Evolutionary conservation across 1,140 invertebrate species (phyloP).

Genomic region (Olivierus martensii): DNA sequence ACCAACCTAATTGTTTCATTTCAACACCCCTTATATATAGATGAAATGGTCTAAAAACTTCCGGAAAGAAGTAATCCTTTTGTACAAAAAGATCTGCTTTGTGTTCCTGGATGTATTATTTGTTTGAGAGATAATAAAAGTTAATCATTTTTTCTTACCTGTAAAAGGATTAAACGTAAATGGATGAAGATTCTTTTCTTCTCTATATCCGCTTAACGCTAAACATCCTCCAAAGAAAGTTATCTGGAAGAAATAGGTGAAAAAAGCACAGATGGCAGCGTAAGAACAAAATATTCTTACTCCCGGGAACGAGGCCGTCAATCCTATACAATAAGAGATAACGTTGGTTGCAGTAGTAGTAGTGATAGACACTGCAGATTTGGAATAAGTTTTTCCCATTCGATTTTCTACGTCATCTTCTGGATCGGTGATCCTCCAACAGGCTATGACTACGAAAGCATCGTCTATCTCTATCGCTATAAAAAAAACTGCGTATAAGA

Average conservation of each 20-base stretch:
- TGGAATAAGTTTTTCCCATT: conserved; percentile 73
- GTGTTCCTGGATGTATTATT: too few species aligned
- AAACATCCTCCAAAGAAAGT: conserved; percentile 86
- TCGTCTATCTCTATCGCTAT: conserved; percentile 91
- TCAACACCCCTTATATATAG: too few species aligned
- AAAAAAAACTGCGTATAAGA: conserved; percentile 6
- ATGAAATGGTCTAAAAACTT: too few species aligned
- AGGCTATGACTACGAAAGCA: conserved; percentile 89
- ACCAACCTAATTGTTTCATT: too few species aligned
- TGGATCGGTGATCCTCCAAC: conserved; percentile 70
- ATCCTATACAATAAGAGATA: conserved; percentile 89
- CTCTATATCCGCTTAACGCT: conserved; percentile 73
- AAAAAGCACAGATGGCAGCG: conserved; percentile 75
- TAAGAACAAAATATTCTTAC: conserved; percentile 94
- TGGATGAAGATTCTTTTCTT: conserved; percentile 66
- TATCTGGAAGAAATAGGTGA: conserved; percentile 87
- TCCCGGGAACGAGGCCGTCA: conserved; percentile 82
- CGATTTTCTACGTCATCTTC: conserved; percentile 63
- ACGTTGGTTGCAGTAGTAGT: conserved; percentile 95
- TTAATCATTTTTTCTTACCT: too few species aligned
- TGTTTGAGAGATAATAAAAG: too few species aligned
- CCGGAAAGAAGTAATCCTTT: too few species aligned
- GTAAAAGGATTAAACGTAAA: too few species aligned
- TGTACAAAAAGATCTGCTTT: too few species aligned
- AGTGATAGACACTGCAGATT: conserved; percentile 94